These are phyloP conservation scores for Drosophila kokeensis DNA, from an alignment of 2,888 invertebrate species.

Conservation along the genomic window DNA sequence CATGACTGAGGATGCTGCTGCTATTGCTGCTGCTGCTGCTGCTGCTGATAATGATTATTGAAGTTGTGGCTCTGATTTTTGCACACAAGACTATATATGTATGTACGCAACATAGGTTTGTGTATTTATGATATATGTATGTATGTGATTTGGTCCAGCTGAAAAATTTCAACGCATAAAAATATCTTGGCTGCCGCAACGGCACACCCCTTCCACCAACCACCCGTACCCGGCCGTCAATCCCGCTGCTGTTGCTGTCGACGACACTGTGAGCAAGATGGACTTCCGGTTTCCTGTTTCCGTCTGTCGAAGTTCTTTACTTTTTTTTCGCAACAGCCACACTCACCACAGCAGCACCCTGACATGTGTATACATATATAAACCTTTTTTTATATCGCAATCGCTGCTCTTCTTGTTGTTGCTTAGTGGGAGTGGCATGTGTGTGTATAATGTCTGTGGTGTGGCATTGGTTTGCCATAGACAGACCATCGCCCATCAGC, in stretches of 20 bases:
- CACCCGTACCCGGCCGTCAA: constrained; percentile 1
- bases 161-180: constrained; percentile 82
- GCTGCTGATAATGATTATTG: constrained; percentile 79
- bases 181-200: constrained; percentile 77
- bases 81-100: constrained; percentile 51
- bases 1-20: constrained; percentile 38
- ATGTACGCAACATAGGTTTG: constrained; percentile 29
- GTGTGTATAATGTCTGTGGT: constrained; percentile 51
- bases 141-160: constrained; percentile 65
- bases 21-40: constrained; percentile 14
- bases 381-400: constrained; percentile 70
- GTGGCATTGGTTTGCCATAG: constrained; percentile 58
- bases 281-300: constrained; percentile 86
- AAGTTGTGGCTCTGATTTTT: constrained; percentile 66
- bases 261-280: constrained; percentile 84
- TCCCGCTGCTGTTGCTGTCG: constrained; percentile 47
- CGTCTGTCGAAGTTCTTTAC: constrained; percentile 83
- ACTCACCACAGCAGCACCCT: constrained; percentile 41
- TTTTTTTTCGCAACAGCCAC: constrained; percentile 72
- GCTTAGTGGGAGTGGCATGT: constrained; percentile 53
- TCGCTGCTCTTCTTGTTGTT: constrained; percentile 44
- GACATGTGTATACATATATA: constrained; percentile 55
- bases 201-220: constrained; percentile 5
- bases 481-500: constrained; percentile 57
- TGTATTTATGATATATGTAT: constrained; percentile 56